Evolutionary conservation across 2,888 invertebrate species (phyloP), one percentile per base, ranked within the genome.

Genomic region (Trachelus stipa): DNA sequence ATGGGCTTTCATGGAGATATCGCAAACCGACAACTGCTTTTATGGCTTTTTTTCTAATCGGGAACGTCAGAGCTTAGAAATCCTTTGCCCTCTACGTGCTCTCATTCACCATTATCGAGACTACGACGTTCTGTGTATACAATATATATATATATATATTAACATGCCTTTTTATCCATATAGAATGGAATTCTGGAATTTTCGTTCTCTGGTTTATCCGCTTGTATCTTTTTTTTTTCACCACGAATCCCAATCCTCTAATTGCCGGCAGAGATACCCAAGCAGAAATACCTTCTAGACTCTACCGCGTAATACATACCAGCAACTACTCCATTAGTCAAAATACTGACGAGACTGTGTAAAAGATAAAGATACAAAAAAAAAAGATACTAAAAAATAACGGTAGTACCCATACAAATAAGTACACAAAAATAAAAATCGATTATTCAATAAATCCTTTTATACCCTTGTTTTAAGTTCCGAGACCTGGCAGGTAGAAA

Each of bases 11-110:
- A 79, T 77, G 75, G 76, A 68, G 82, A 84, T 85, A 83, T 79
- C 80, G 76, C 81, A 73, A 74, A 78, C 76, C 77, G 77, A 79
- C 80, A 74, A 74, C 79, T 74, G 77, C 79, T 82, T 80, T 83
- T 40, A 76, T 37, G 40, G 69, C 77, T 84, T 86, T 86, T 86
- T 84, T 85, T 75, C 84, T 75, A 84, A 77, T 79, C 79, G 78
- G 75, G 73, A n/a, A 56, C 56, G 23, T 23, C 56, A 56, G 56
- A 56, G 56, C 56, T 56, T 56, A 56, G 56, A 56, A 56, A 56
- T 56, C 23, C 56, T 56, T 23, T 23, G 6, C 23, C 23, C 23
- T 23, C 9, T 56, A 23, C 15, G 40, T 6, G 9, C 9, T 56
- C 23, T 56, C 23, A 23, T 23, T 56, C 23, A 23, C 23, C 9